Evolutionary conservation across 2,113 vertebrate species (phyloP), one percentile per base, ranked within the genome.

Genomic region (Hippocampus barbouri): DNA sequence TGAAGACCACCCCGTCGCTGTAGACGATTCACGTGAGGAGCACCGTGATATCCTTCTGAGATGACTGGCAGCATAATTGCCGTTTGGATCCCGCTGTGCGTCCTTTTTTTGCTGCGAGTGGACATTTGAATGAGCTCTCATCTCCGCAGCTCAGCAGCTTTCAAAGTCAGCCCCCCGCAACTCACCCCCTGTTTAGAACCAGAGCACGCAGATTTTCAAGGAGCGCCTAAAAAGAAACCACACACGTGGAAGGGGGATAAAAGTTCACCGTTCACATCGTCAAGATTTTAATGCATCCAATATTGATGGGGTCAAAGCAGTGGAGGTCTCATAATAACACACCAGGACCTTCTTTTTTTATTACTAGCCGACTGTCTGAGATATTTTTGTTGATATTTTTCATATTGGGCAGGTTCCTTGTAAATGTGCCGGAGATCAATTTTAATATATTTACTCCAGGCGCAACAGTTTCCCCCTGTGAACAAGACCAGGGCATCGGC

Each of bases 101-200:
- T 60, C 27, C 15, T 60, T 38, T 38, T 75, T 78, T 76, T 69
- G 66, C 70, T 57, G 38, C 74, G 78, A 78, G 75, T 78, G 73
- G 78, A 61, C 72, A 53, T 18, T 51, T 78, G 74, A 77, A 61
- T 34, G 30, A 60, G 57, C 23, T 57, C 45, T 69, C 78, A 76
- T 62, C 70, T 74, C 62, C 47, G 59, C 15, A 60, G 59, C 25
- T 30, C 9, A 23, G 23, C 59, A 30, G 59, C 59, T 60, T 60
- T 16, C 6, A 14, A 60, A 60, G 27, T 30, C 25, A 15, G 4
- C 14, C 3, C 14, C 41, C 45, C 11, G 12, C 14, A 3, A 3
- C 43, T 11, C 43, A 11, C 41, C 8, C 41, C 0, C 25, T 15
- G n/a, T 61, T 49, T 10, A 49, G 43, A 53, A 51, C 11, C n/a